A percentile compares a stretch with the other conserved stretches of the same genome.
These are phyloP conservation scores for Chironomus tentans DNA, from an alignment of 2,888 invertebrate genomes.

Conservation along the genomic window DNA sequence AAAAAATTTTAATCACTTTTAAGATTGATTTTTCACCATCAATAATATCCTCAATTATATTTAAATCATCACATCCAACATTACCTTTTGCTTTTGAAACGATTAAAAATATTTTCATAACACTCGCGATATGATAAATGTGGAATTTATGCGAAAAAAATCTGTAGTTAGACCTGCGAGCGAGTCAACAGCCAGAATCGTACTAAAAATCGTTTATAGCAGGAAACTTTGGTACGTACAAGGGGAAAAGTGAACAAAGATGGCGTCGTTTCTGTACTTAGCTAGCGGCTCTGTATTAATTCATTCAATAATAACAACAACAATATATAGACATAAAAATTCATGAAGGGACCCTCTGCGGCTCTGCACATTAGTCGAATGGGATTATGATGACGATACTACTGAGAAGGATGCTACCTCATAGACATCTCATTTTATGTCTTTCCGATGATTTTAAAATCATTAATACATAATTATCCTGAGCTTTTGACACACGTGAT, in stretches of 20 bases:
- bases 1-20: slow-evolving; percentile 25
- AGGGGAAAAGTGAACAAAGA: slow-evolving; percentile 21
- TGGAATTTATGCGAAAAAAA: slow-evolving; percentile 7
- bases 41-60: not conserved
- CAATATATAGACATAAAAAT: not conserved
- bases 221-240: not conserved
- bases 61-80: not conserved
- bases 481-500: not conserved
- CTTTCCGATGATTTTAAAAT: not conserved
- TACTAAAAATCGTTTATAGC: slow-evolving; percentile 2
- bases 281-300: not conserved
- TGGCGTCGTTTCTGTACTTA: slow-evolving; percentile 11
- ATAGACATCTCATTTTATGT: not conserved
- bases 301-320: not conserved
- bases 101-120: slow-evolving; percentile 21
- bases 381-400: not conserved
- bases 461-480: not conserved
- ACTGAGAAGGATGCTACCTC: not conserved
- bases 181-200: slow-evolving; percentile 1
- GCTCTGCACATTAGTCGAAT: not conserved
- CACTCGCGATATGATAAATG: slow-evolving; percentile 14
- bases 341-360: not conserved
- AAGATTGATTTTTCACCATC: slow-evolving; percentile 14
- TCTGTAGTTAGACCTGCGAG: slow-evolving; percentile 3
- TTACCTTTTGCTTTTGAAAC: slow-evolving; percentile 13